These are phyloP conservation scores for Brachionus rotundiformis DNA, from an alignment of 1,140 invertebrate genomes.

Conservation along the genomic window DNA sequence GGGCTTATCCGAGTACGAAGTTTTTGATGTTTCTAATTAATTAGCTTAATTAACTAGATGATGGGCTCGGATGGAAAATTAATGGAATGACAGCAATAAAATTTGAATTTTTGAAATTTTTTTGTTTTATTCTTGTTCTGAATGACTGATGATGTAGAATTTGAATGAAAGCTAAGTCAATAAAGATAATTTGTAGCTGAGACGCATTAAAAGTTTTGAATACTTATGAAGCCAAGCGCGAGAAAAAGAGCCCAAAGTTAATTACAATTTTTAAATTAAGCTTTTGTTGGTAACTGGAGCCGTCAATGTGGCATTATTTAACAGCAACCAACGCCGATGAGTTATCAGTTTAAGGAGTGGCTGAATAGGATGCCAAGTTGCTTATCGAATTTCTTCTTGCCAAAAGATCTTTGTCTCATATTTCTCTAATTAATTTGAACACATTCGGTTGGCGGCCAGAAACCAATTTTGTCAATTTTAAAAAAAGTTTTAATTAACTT, in stretches of 20 bases:
- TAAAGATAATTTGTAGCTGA: constrained; percentile 28
- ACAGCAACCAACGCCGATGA: too few relatives aligned
- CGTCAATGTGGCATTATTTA: not conserved
- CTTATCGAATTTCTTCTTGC: not conserved
- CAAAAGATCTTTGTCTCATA: not conserved
- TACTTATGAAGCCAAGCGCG: not conserved
- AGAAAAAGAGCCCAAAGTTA: not conserved
- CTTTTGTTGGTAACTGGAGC: not conserved
- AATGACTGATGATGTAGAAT: constrained; percentile 38
- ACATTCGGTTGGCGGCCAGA: not conserved
- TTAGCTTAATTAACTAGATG: constrained; percentile 49
- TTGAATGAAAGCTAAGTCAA: not conserved
- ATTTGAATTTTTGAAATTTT: constrained; percentile 37
- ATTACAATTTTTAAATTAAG: not conserved
- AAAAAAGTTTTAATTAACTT: constrained; percentile 6
- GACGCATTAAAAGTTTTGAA: not conserved
- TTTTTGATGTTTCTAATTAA: constrained; percentile 48
- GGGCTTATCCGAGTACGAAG: not conserved
- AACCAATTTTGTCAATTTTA: not conserved
- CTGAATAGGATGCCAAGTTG: not conserved
- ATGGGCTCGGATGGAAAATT: constrained; percentile 7
- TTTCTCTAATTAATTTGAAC: constrained; percentile 46
- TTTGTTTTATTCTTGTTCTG: constrained; percentile 1
- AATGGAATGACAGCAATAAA: constrained; percentile 49
- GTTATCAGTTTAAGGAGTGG: not conserved